Evolutionary conservation across 2,888 invertebrate genomes (phyloP).

Genomic region (Phymatocera aterrima): DNA sequence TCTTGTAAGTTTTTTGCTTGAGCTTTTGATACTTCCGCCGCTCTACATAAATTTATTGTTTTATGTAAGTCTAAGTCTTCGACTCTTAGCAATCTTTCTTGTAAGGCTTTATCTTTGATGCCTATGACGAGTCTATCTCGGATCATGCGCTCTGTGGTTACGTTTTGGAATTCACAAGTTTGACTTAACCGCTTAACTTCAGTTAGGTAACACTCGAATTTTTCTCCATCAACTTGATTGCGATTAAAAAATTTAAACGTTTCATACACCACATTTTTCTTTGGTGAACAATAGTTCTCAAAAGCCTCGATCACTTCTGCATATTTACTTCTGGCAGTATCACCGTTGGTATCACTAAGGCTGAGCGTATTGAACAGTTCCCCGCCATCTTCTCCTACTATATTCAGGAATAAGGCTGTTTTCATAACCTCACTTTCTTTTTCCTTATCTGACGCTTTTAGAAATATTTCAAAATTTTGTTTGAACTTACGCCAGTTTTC

Average conservation of each 20-base stretch:
- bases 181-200: slow-evolving; percentile 58
- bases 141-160: slow-evolving; percentile 56
- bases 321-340: no score
- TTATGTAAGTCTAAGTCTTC: slow-evolving; percentile 52
- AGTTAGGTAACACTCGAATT: slow-evolving; percentile 59
- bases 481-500: slow-evolving; percentile 51
- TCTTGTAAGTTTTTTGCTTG: slow-evolving; percentile 53
- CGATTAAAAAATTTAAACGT: slow-evolving; percentile 57
- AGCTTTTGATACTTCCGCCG: slow-evolving; percentile 52
- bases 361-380: slow-evolving; percentile 49
- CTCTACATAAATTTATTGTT: slow-evolving; percentile 54
- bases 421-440: slow-evolving; percentile 40
- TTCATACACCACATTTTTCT: slow-evolving; percentile 56
- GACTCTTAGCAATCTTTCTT: slow-evolving; percentile 55
- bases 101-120: slow-evolving; percentile 52
- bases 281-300: slow-evolving; percentile 50
- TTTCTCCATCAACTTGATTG: slow-evolving; percentile 58
- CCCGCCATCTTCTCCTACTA: slow-evolving; percentile 53
- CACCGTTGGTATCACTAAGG: slow-evolving; percentile 39
- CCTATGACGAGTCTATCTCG: slow-evolving; percentile 59
- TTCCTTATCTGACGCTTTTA: slow-evolving; percentile 48
- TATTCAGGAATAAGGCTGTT: slow-evolving; percentile 51
- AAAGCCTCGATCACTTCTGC: slow-evolving; percentile 47
- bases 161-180: slow-evolving; percentile 56
- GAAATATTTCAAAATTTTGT: slow-evolving; percentile 50